These are phyloP conservation scores for Speoplatyrhinus poulsoni DNA, from an alignment of 2,113 vertebrate species.

Conservation along the genomic window DNA sequence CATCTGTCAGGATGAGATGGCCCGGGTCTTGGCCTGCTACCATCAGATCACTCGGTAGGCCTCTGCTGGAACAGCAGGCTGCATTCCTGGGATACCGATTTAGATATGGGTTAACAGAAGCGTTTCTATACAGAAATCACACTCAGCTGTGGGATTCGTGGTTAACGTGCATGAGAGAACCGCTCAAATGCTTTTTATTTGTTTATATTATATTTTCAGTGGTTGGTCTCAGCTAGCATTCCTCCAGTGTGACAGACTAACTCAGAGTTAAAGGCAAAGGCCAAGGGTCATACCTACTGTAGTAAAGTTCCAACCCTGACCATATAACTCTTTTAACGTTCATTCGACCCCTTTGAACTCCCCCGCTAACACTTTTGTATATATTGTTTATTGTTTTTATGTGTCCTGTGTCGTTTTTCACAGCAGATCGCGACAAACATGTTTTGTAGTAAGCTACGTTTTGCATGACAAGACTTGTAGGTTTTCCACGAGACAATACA, in stretches of 20 bases:
- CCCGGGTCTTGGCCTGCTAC: slow-evolving; percentile 76
- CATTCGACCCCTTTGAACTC: too few species aligned
- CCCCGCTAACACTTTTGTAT: too few species aligned
- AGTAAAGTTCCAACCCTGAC: too few species aligned
- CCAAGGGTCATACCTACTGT: too few species aligned
- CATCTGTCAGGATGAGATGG: slow-evolving; percentile 63
- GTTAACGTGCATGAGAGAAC: not conserved
- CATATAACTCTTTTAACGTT: too few species aligned
- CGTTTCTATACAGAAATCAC: not conserved
- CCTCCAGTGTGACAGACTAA: too few species aligned
- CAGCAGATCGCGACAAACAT: not conserved
- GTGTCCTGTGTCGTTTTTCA: not conserved
- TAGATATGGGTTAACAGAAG: not conserved
- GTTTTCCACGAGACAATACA: not conserved
- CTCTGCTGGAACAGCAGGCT: not conserved
- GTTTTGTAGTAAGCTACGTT: slow-evolving; percentile 1
- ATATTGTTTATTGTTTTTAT: too few species aligned
- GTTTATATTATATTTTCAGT: too few species aligned
- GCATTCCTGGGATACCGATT: not conserved
- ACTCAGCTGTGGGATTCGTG: not conserved
- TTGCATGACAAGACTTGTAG: slow-evolving; percentile 7
- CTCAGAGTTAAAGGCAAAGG: too few species aligned
- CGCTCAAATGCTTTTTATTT: not conserved
- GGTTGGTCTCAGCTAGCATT: too few species aligned
- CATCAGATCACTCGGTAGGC: slow-evolving; percentile 83